phyloP scores from a whole-genome alignment of 2,113 vertebrate genomes.

The Vimba vimba region DNA sequence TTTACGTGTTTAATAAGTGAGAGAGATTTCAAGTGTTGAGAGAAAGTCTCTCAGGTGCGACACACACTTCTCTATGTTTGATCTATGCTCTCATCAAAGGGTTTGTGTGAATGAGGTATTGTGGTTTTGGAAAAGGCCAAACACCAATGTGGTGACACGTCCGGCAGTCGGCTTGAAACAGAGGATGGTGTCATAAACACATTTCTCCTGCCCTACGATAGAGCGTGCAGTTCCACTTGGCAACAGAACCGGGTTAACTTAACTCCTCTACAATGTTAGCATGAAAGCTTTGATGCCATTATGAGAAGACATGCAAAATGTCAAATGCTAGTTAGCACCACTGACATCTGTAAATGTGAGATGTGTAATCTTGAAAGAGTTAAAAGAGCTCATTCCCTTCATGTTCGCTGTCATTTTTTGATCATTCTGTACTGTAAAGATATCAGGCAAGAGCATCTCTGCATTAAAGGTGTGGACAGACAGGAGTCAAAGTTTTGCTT shows the following conservation, averaged over 20 bases:
- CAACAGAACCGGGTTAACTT: conserved; percentile 18
- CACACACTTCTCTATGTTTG: conserved; percentile 47
- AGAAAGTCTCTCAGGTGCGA: conserved; percentile 36
- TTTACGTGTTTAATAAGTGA: conserved; percentile 46
- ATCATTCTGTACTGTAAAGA: background rate
- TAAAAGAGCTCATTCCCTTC: background rate
- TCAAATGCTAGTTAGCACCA: background rate
- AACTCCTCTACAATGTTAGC: conserved; percentile 13
- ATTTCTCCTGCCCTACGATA: background rate
- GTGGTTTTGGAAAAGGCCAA: conserved; percentile 45
- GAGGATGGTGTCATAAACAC: conserved; percentile 45
- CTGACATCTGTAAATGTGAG: background rate
- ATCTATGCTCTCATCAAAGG: conserved; percentile 52
- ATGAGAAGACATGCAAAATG: background rate
- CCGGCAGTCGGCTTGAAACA: conserved; percentile 37
- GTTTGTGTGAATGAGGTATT: conserved; percentile 43
- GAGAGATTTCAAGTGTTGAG: too few relatives aligned
- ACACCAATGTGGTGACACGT: conserved; percentile 40
- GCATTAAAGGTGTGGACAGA: background rate
- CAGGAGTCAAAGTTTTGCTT: too few relatives aligned
- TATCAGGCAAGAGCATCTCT: background rate
- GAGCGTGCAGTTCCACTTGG: conserved; percentile 22
- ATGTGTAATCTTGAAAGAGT: background rate
- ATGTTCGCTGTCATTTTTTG: background rate
- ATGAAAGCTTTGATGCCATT: conserved; percentile 31